phyloP scores from a whole-genome alignment of 2,113 vertebrate species.

The Equus quagga region DNA sequence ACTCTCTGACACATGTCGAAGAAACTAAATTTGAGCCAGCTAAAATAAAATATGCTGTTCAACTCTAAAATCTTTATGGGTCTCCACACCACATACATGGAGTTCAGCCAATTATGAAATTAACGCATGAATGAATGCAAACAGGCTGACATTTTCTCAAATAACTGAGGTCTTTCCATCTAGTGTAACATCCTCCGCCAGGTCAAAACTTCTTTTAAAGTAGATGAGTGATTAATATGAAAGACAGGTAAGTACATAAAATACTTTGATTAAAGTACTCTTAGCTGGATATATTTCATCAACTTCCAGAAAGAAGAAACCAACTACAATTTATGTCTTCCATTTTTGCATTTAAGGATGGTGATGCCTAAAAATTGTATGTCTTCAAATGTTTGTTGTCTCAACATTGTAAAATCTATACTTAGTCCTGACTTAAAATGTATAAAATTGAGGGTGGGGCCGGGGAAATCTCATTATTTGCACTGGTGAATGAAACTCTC shows the following conservation, averaged over 20 bases:
- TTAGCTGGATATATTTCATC: not conserved
- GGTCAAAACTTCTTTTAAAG: slow-evolving; percentile 38
- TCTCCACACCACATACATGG: not conserved
- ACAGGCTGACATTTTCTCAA: not conserved
- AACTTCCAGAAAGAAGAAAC: not conserved
- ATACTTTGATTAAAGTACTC: slow-evolving; percentile 33
- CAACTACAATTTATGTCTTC: not conserved
- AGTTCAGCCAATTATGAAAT: not conserved
- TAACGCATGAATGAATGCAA: not conserved
- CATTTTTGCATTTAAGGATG: not conserved
- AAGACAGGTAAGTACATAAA: not conserved
- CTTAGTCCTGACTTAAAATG: slow-evolving; percentile 6
- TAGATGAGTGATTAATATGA: not conserved
- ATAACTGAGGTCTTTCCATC: not conserved
- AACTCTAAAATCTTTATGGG: not conserved
- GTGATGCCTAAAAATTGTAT: not conserved
- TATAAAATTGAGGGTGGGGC: not conserved
- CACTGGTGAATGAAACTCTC: not conserved
- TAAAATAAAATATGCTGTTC: not conserved
- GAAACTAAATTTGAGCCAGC: not conserved
- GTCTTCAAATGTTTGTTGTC: not conserved
- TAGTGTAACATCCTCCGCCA: not conserved
- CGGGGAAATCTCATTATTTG: not conserved
- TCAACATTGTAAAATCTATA: not conserved
- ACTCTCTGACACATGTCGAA: not conserved